These are phyloP conservation scores for Craterocephalus amniculus DNA, from an alignment of 2,797 vertebrate genomes.

Conservation along the genomic window DNA sequence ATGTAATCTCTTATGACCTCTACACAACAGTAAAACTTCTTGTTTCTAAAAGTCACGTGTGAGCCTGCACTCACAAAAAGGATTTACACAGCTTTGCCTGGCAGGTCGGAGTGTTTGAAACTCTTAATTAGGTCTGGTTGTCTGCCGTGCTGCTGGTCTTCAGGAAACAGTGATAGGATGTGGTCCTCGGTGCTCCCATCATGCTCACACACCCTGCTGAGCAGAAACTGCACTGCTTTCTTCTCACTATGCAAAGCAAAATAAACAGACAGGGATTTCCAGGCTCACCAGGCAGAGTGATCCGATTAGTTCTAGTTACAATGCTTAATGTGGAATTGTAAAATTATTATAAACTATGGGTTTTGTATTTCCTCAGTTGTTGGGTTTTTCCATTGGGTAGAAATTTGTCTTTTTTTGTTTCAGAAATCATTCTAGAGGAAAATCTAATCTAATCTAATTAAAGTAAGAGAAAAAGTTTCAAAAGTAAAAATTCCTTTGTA, in stretches of 20 bases:
- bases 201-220: slow-evolving; percentile 50
- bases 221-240: slow-evolving; percentile 40
- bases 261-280: slow-evolving; percentile 24
- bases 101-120: slow-evolving; percentile 62
- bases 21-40: neutral
- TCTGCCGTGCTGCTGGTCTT: slow-evolving; percentile 64
- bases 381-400: neutral
- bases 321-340: neutral
- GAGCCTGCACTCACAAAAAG: slow-evolving; percentile 9
- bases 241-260: slow-evolving; percentile 38
- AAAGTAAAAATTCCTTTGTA: neutral
- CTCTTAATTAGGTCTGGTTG: slow-evolving; percentile 67
- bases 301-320: slow-evolving; percentile 11
- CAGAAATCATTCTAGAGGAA: neutral
- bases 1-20: neutral
- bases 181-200: slow-evolving; percentile 52
- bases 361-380: neutral
- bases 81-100: slow-evolving; percentile 46
- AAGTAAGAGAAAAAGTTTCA: neutral
- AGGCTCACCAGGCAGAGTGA: slow-evolving; percentile 14
- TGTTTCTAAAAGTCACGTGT: slow-evolving; percentile 24
- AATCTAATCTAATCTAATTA: no score
- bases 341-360: neutral
- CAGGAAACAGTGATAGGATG: slow-evolving; percentile 73
- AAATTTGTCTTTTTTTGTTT: neutral